phyloP scores from a whole-genome alignment of 2,797 vertebrate species.

The Eospalax fontanierii region DNA sequence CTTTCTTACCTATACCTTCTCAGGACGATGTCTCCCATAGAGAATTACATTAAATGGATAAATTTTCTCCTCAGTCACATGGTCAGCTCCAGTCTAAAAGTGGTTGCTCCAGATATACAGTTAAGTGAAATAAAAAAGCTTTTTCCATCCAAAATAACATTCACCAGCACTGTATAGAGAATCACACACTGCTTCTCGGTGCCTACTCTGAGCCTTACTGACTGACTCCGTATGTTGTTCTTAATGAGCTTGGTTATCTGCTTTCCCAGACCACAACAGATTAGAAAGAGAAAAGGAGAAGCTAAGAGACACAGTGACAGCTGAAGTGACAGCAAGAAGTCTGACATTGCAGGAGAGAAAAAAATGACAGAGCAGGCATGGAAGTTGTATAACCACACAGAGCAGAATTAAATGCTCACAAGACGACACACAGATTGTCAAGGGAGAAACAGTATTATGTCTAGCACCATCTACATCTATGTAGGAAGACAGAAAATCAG shows the following conservation, averaged over 20 bases:
- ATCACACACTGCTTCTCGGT: background rate
- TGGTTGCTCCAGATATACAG: background rate
- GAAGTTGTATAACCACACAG: background rate
- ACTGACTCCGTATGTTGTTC: constrained; percentile 32
- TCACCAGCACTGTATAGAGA: background rate
- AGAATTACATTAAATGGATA: constrained; percentile 28
- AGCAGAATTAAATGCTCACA: constrained; percentile 8
- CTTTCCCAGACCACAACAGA: constrained; percentile 52
- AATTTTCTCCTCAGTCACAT: background rate
- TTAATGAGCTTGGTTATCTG: constrained; percentile 61
- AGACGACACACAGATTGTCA: background rate
- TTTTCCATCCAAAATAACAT: background rate
- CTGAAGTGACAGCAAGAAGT: background rate
- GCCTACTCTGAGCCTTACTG: background rate
- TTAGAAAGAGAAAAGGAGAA: constrained; percentile 45
- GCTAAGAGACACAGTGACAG: constrained; percentile 21
- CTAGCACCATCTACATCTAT: constrained; percentile 33
- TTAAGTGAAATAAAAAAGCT: constrained; percentile 17
- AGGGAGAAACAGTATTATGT: background rate
- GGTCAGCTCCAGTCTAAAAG: background rate
- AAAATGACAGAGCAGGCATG: background rate
- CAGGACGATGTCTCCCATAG: background rate
- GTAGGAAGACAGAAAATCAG: constrained; percentile 28
- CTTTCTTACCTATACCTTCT: background rate
- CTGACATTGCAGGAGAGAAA: constrained; percentile 37